Percentiles rank a stretch among this genome's conserved stretches.
Conservation (phyloP, 2,888 invertebrate species). For the Andrena hattorfiana region DNA sequence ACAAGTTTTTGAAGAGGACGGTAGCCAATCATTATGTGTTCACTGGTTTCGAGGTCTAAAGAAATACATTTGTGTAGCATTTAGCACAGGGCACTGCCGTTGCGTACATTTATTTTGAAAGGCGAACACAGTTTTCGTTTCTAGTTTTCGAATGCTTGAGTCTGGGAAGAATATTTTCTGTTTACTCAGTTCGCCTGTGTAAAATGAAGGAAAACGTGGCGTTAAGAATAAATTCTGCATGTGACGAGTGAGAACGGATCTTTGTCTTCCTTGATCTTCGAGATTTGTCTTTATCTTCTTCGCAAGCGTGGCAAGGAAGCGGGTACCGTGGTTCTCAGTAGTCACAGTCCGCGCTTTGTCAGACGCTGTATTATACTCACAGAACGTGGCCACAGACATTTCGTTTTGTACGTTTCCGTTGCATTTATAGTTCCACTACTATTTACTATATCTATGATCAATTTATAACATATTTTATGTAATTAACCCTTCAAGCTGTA, state of each 20-base stretch:
- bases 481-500: too few relatives aligned
- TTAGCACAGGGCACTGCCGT: too few relatives aligned
- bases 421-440: background rate
- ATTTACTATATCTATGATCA: too few relatives aligned
- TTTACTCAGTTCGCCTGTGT: conserved; percentile 1
- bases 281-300: conserved; percentile 17
- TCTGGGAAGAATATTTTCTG: background rate
- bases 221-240: conserved; percentile 47
- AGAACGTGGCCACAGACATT: background rate
- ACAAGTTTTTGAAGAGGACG: background rate
- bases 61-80: too few relatives aligned
- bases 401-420: background rate
- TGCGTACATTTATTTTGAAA: too few relatives aligned
- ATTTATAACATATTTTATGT: too few relatives aligned
- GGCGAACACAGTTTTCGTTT: too few relatives aligned
- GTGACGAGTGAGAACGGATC: conserved; percentile 24
- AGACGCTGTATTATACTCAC: conserved; percentile 10
- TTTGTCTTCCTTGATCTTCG: conserved; percentile 22
- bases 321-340: conserved; percentile 2
- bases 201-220: conserved; percentile 3
- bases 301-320: conserved; percentile 10
- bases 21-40: background rate
- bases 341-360: conserved; percentile 11
- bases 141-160: background rate
- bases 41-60: background rate